A percentile compares a stretch with the other conserved stretches of the same genome.
Evolutionary conservation across 1,140 invertebrate species (phyloP).

Genomic region (Drosophila oshimai): DNA sequence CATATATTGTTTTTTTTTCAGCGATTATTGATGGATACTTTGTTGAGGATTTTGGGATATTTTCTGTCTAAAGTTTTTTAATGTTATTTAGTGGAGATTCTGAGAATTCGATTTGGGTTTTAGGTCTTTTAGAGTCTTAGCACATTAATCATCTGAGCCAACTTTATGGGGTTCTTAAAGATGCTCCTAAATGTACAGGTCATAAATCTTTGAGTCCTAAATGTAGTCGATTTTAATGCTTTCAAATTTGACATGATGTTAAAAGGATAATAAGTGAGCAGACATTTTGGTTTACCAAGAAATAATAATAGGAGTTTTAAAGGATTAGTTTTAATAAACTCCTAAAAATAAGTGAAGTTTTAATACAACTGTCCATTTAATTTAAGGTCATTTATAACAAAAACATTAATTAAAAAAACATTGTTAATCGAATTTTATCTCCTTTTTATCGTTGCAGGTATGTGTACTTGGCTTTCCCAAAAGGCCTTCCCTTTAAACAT

Average conservation of each 20-base stretch:
- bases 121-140: conserved; percentile 16
- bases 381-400: neutral
- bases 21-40: conserved; percentile 44
- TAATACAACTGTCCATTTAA: too few species aligned
- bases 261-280: too few species aligned
- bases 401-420: neutral
- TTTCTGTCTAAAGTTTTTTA: neutral
- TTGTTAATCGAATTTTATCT: conserved; percentile 23
- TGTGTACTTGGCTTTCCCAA: conserved; percentile 32
- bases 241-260: neutral
- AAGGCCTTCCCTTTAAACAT: conserved; percentile 1
- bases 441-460: conserved; percentile 54
- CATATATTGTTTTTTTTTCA: conserved; percentile 5
- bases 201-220: conserved; percentile 14
- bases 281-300: too few species aligned
- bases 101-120: conserved; percentile 7
- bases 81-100: conserved; percentile 4
- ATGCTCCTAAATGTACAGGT: conserved; percentile 7
- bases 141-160: conserved; percentile 12
- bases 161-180: conserved; percentile 14
- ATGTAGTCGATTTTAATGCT: neutral
- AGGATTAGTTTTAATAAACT: neutral
- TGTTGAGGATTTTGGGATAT: conserved; percentile 6
- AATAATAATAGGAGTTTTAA: neutral
- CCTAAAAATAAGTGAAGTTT: too few species aligned